Conservation (phyloP, 2,797 vertebrate species). For the Rhincodon typus region DNA sequence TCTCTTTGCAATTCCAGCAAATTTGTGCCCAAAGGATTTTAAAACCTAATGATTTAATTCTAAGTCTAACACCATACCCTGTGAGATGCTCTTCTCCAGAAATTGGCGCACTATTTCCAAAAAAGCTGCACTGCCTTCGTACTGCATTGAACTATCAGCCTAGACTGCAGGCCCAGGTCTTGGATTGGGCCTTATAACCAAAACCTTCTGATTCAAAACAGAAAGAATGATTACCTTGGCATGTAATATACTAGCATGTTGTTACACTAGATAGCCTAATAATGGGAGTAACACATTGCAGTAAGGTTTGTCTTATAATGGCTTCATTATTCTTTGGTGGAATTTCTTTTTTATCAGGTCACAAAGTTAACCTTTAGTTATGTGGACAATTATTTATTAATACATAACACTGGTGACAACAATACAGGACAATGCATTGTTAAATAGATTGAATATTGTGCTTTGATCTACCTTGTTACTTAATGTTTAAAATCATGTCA, state of each 20-base stretch:
- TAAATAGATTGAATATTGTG: background rate
- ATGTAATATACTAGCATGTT: background rate
- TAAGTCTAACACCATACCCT: background rate
- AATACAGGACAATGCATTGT: background rate
- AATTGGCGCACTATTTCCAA: background rate
- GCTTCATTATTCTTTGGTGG: background rate
- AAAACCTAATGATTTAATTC: background rate
- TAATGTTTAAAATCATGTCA: background rate
- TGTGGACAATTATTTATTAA: background rate
- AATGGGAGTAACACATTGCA: background rate
- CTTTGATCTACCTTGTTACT: too few species aligned
- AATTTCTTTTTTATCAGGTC: background rate
- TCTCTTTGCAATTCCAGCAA: background rate
- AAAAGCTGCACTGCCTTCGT: background rate
- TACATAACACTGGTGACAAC: background rate
- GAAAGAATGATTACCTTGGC: background rate
- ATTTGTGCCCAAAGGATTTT: background rate
- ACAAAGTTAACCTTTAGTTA: background rate
- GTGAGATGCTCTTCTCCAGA: background rate
- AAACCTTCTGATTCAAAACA: too few species aligned
- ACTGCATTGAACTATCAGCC: background rate
- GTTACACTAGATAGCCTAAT: background rate
- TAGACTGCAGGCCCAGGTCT: background rate
- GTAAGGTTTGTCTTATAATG: background rate
- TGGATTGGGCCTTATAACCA: background rate